These are phyloP conservation scores for Macquaria australasica DNA, from an alignment of 2,113 vertebrate species.

Conservation along the genomic window DNA sequence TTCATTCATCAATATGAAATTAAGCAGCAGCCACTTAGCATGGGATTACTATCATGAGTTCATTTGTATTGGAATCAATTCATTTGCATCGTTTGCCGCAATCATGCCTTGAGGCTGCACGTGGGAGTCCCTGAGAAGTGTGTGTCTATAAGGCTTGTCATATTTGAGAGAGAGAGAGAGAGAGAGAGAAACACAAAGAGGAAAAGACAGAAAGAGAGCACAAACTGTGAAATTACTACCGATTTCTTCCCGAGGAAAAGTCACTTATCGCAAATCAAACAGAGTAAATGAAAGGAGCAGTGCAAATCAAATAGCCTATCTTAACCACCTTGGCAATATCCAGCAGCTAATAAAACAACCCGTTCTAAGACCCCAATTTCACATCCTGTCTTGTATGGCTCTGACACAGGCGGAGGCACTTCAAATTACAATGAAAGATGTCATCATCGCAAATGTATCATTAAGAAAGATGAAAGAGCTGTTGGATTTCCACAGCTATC, in stretches of 20 bases:
- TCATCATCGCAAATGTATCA: constrained; percentile 54
- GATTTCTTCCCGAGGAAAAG: constrained; percentile 63
- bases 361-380: constrained; percentile 54
- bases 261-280: constrained; percentile 75
- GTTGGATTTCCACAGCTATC: constrained; percentile 46
- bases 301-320: constrained; percentile 69
- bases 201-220: constrained; percentile 37
- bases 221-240: constrained; percentile 66
- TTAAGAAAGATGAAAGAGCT: constrained; percentile 55
- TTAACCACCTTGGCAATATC: constrained; percentile 67
- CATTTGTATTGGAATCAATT: constrained; percentile 77
- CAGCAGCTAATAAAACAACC: constrained; percentile 68
- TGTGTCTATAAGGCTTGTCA: constrained; percentile 11
- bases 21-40: constrained; percentile 79
- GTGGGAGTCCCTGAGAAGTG: constrained; percentile 28
- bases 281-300: constrained; percentile 69
- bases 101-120: constrained; percentile 47
- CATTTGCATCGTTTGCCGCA: constrained; percentile 60
- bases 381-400: constrained; percentile 50
- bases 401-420: constrained; percentile 41
- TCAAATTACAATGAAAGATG: constrained; percentile 61
- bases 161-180: constrained; percentile 12
- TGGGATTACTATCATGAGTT: constrained; percentile 73
- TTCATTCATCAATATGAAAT: constrained; percentile 81
- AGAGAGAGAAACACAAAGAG: neutral